phyloP scores from a whole-genome alignment of 2,888 invertebrate genomes.

The Synanthedon myopaeformis region DNA sequence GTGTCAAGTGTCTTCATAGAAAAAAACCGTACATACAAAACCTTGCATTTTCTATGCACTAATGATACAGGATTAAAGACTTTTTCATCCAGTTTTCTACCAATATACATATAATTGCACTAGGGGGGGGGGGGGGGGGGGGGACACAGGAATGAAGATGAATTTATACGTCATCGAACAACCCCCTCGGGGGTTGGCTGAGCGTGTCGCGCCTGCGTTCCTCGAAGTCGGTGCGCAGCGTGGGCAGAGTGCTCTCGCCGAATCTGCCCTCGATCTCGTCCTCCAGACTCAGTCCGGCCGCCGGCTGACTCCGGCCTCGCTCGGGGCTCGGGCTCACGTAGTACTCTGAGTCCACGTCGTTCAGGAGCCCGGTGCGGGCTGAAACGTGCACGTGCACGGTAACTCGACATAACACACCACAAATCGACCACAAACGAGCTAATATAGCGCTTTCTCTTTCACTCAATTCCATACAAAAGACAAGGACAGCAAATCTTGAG shows the following conservation, averaged over 20 bases:
- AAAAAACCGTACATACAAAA: too few species aligned
- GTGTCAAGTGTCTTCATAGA: too few species aligned
- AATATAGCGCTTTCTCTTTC: too few species aligned
- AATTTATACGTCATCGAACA: conserved; percentile 84
- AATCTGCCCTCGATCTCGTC: conserved; percentile 75
- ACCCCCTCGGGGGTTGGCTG: conserved; percentile 79
- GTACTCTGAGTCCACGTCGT: conserved; percentile 82
- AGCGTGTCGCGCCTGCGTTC: conserved; percentile 57
- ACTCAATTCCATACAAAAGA: too few species aligned
- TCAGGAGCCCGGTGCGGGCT: conserved; percentile 81
- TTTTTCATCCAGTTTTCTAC: too few species aligned
- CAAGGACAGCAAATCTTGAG: too few species aligned
- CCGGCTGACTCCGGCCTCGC: conserved; percentile 20
- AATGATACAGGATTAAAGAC: not conserved
- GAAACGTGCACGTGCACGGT: conserved; percentile 65
- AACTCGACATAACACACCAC: conserved; percentile 29
- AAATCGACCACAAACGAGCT: too few species aligned
- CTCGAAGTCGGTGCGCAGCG: conserved; percentile 32
- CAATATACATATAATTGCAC: not conserved
- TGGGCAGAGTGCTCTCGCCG: conserved; percentile 72
- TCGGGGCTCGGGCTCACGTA: conserved; percentile 68
- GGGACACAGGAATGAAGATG: too few species aligned
- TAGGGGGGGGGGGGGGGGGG: too few species aligned
- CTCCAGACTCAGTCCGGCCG: conserved; percentile 30
- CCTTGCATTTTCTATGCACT: too few species aligned